Percentiles rank a stretch among this genome's conserved stretches.
Conservation (phyloP, 2,888 invertebrate genomes). For the Netelia inedita region DNA sequence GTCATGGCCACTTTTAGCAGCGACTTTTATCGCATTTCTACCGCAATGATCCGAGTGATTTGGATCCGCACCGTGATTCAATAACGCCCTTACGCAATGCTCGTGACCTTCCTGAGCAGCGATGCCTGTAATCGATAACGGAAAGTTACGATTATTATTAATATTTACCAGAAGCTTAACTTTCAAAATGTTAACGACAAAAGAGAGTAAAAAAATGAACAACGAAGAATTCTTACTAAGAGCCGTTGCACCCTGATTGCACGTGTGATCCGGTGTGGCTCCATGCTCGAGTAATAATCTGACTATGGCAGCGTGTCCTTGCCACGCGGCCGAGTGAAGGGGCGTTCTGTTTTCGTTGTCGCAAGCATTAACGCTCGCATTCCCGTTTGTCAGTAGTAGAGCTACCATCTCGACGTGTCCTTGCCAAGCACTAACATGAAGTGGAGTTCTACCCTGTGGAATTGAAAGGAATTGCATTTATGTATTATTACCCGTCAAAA, state of each 20-base stretch:
- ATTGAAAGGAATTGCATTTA: conserved; percentile 65
- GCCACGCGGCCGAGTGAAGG: conserved; percentile 98
- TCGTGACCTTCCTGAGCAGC: conserved; percentile 98
- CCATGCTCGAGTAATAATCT: conserved; percentile 92
- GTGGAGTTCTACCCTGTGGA: conserved; percentile 92
- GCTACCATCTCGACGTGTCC: conserved; percentile 97
- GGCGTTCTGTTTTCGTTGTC: conserved; percentile 96
- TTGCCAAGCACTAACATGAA: conserved; percentile 97
- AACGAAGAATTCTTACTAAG: conserved; percentile 86
- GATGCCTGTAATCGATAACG: conserved; percentile 88
- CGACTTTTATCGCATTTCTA: conserved; percentile 94
- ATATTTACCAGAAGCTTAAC: neutral
- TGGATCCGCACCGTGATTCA: conserved; percentile 94
- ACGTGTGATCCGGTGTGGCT: conserved; percentile 94
- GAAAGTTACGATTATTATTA: neutral
- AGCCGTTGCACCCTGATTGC: conserved; percentile 98
- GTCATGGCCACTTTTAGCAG: conserved; percentile 95
- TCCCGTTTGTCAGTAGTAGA: conserved; percentile 92
- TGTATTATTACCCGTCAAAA: neutral
- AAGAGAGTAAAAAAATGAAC: conserved; percentile 17
- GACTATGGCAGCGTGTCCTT: conserved; percentile 95
- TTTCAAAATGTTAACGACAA: no score
- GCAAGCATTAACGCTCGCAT: conserved; percentile 94
- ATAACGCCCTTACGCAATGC: conserved; percentile 93
- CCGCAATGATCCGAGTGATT: conserved; percentile 95